Percentiles rank a stretch among this genome's conserved stretches.
phyloP scores from a whole-genome alignment of 2,797 vertebrate species.

The Ctenopoma multispine region DNA sequence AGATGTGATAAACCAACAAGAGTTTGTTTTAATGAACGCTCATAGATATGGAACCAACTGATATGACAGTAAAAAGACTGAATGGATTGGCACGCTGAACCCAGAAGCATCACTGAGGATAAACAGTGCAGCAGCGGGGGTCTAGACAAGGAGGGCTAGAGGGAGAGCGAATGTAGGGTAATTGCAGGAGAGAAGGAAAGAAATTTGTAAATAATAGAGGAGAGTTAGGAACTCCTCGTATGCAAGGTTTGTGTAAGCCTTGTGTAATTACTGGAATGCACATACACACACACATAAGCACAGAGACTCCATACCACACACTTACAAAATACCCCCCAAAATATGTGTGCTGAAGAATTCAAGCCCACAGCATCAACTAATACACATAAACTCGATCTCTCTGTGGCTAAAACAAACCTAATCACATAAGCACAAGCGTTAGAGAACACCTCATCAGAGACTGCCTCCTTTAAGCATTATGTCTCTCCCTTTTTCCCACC shows the following conservation, averaged over 20 bases:
- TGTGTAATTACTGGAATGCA: conserved; percentile 31
- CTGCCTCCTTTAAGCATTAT: conserved; percentile 39
- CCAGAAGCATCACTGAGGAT: conserved; percentile 27
- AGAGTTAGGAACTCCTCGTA: conserved; percentile 71
- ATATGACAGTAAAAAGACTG: conserved; percentile 21
- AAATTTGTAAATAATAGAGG: conserved; percentile 81
- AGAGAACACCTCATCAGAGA: conserved; percentile 39
- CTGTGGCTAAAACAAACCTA: conserved; percentile 46
- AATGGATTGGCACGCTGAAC: conserved; percentile 16
- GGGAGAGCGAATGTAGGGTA: conserved; percentile 58
- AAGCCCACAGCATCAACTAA: conserved; percentile 25
- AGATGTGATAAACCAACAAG: conserved; percentile 37
- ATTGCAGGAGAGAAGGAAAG: conserved; percentile 60
- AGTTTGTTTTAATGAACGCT: conserved; percentile 32
- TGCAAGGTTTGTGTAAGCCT: conserved; percentile 19
- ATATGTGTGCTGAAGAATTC: conserved; percentile 23
- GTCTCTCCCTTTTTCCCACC: conserved; percentile 23
- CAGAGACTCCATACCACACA: conserved; percentile 30
- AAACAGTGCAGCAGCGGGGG: conserved; percentile 44
- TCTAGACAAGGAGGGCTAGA: conserved; percentile 46
- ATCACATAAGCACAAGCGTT: conserved; percentile 39
- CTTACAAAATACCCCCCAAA: conserved; percentile 29
- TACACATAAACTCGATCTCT: conserved; percentile 26
- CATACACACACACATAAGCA: conserved; percentile 33
- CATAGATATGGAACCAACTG: conserved; percentile 11